These are phyloP conservation scores for Tillus elongatus DNA, from an alignment of 2,888 invertebrate species.

Conservation along the genomic window DNA sequence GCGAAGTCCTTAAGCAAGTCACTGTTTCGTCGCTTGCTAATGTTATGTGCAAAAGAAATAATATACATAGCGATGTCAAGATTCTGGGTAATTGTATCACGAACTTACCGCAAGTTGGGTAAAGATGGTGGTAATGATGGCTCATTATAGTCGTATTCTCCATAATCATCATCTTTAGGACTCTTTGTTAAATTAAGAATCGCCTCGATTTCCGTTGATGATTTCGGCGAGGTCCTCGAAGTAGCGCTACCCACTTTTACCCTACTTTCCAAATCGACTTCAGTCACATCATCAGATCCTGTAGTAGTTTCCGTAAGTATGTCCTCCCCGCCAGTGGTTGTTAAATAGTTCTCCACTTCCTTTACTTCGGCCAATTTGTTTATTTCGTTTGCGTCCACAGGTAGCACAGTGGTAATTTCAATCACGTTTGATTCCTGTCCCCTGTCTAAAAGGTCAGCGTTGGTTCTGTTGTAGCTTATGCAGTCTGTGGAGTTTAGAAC, in stretches of 20 bases:
- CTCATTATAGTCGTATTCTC: conserved; percentile 61
- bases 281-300: conserved; percentile 18
- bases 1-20: too few relatives aligned
- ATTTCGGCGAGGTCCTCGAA: conserved; percentile 34
- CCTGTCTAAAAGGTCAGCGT: conserved; percentile 12
- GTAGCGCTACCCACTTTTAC: conserved; percentile 43
- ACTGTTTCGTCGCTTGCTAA: too few relatives aligned
- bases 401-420: conserved; percentile 17
- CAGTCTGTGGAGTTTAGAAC: conserved; percentile 36
- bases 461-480: too few relatives aligned
- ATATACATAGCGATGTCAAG: too few relatives aligned
- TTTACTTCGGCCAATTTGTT: conserved; percentile 22
- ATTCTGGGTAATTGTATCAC: too few relatives aligned
- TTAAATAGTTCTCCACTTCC: conserved; percentile 12
- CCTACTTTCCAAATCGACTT: conserved; percentile 26
- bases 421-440: conserved; percentile 5
- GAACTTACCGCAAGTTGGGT: conserved; percentile 65
- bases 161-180: conserved; percentile 53
- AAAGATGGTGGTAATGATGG: conserved; percentile 72
- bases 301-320: too few relatives aligned
- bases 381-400: conserved; percentile 21
- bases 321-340: conserved; percentile 10
- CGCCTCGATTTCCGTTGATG: conserved; percentile 42
- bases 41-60: too few relatives aligned
- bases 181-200: conserved; percentile 46